Conservation (phyloP, 2,888 invertebrate species). For the Scaptomyza flava region DNA sequence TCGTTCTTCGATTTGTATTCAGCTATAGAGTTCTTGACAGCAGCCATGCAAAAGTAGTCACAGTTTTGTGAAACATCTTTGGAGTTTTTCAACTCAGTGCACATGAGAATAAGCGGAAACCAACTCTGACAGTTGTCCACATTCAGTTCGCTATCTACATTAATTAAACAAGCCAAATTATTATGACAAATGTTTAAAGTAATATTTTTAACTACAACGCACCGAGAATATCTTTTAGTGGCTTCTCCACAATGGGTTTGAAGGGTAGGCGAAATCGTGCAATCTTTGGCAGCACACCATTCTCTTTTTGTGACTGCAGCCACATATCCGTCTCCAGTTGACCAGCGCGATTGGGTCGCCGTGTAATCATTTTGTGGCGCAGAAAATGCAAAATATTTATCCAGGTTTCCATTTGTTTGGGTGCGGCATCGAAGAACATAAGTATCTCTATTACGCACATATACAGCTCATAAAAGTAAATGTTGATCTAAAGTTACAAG, state of each 20-base stretch:
- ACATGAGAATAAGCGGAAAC: constrained; percentile 84
- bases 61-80: constrained; percentile 77
- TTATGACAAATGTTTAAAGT: background rate
- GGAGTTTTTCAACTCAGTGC: constrained; percentile 78
- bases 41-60: constrained; percentile 83
- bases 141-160: constrained; percentile 81
- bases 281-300: constrained; percentile 83
- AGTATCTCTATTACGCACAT: constrained; percentile 83
- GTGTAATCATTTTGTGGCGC: constrained; percentile 83
- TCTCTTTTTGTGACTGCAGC: constrained; percentile 81
- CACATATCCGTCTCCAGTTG: constrained; percentile 83
- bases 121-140: constrained; percentile 84
- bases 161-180: background rate
- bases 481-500: constrained; percentile 77
- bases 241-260: constrained; percentile 81
- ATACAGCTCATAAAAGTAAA: constrained; percentile 84
- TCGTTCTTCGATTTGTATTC: constrained; percentile 82
- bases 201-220: background rate
- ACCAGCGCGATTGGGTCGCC: constrained; percentile 80
- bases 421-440: constrained; percentile 76
- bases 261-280: constrained; percentile 84
- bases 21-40: constrained; percentile 83
- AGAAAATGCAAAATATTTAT: constrained; percentile 82
- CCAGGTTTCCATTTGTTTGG: constrained; percentile 83
- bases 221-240: constrained; percentile 81